Base-by-base conservation (phyloP, 53 echinoderm and acorn worm genomes). In the Henricia sp. region DNA sequence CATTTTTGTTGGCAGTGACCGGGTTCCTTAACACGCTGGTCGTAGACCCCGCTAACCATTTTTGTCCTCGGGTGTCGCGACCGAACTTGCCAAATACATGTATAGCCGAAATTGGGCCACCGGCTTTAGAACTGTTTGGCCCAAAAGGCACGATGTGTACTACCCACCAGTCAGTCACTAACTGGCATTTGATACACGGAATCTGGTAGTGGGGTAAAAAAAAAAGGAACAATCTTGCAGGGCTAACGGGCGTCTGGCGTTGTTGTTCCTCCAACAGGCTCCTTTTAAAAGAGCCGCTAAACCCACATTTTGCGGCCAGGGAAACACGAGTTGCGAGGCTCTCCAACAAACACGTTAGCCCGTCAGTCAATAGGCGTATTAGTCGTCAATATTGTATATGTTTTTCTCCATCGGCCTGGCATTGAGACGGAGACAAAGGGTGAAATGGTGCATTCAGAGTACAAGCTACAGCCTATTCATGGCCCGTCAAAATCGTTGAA, bases 21-120 rank as follows among this genome's bases (percentile, higher is more conserved):
- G 76, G 70, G 86, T 86, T 86, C 86, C 39, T 54, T 86, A 86
- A 65, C 86, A 75, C 43, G 20, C 67, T 75, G 86, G 86, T 76
- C 86, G 76, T 52, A 86, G 86, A 86, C 86, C 86, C 50, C 85
- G 29, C 33, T 72, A 19, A 37, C 38, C 41, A 34, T 21, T 53
- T 63, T 85, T 85, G 85, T 58, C 58, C 54, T 33, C 28, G 74
- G 66, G 72, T 74, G 74, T 85, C 63, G 66, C 74, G 64, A 65
- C 74, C 64, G 63, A 1, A 29, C 62, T 60, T 62, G 65, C 19
- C 74, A 72, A 85, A 73, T n/a, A n/a, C n/a, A n/a, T n/a, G n/a
- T n/a, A n/a, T 37, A 60, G 50, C 21, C 50, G 46, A 85, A 73
- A 73, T 54, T 85, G 74, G 74, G 85, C 72, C 72, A 85, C 34